phyloP scores from a whole-genome alignment of 2,797 vertebrate species.

The Lophotriccus pileatus region DNA sequence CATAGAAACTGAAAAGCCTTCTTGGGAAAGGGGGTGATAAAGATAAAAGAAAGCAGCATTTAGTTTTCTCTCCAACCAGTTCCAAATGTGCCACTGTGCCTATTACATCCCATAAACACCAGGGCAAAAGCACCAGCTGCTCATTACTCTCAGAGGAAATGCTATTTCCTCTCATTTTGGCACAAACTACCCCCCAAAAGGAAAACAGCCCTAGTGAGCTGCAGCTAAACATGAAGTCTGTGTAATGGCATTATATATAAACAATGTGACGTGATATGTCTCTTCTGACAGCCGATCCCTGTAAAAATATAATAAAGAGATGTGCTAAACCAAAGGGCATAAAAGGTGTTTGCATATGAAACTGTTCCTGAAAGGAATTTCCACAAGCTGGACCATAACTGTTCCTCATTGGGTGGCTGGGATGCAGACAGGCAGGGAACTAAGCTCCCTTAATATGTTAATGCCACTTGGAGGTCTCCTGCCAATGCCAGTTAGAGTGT shows the following conservation, averaged over 20 bases:
- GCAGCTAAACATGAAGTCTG: conserved; percentile 45
- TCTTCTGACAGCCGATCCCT: conserved; percentile 39
- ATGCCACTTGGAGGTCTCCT: background rate
- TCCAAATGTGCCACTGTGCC: conserved; percentile 76
- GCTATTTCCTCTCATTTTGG: conserved; percentile 73
- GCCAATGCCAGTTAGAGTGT: background rate
- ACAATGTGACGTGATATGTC: conserved; percentile 28
- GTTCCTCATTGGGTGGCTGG: conserved; percentile 16
- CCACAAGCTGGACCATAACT: background rate
- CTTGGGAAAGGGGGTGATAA: conserved; percentile 70
- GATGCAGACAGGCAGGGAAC: conserved; percentile 10
- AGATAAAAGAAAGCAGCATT: conserved; percentile 75
- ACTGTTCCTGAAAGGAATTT: conserved; percentile 38
- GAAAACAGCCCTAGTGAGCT: conserved; percentile 57
- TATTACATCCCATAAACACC: conserved; percentile 73
- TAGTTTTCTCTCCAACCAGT: conserved; percentile 68
- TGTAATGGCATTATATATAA: conserved; percentile 41
- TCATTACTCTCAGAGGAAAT: conserved; percentile 70
- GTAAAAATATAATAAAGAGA: conserved; percentile 59
- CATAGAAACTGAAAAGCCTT: conserved; percentile 65
- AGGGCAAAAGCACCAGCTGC: conserved; percentile 73
- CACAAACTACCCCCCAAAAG: conserved; percentile 63
- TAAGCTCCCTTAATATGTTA: conserved; percentile 33
- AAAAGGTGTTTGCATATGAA: conserved; percentile 41
- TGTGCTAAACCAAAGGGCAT: background rate